phyloP scores from a whole-genome alignment of 64 coral and sea anemone species.

The Trachythela sp. region DNA sequence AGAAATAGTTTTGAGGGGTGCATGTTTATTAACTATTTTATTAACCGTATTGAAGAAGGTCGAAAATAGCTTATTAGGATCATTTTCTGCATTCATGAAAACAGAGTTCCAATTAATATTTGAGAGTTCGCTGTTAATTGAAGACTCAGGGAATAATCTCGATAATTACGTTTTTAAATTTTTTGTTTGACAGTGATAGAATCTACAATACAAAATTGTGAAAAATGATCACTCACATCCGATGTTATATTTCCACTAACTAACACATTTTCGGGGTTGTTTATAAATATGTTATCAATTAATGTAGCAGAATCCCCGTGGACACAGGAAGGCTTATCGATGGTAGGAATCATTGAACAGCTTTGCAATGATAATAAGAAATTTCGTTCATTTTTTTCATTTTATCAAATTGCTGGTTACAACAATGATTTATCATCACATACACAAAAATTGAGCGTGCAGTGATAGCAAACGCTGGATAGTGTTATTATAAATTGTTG shows the following conservation, averaged over 20 bases:
- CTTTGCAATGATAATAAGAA: no score
- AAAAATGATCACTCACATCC: constrained; percentile 12
- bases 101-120: not conserved
- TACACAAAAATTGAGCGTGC: no score
- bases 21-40: constrained; percentile 6
- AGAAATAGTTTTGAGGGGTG: not conserved
- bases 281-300: constrained; percentile 39
- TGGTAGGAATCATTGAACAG: constrained; percentile 24
- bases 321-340: constrained; percentile 30
- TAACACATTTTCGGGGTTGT: not conserved
- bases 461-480: no score
- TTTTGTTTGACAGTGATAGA: not conserved
- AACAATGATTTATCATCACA: no score
- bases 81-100: not conserved
- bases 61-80: not conserved
- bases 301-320: constrained; percentile 14
- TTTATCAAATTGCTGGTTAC: no score
- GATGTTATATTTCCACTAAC: constrained; percentile 6
- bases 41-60: constrained; percentile 1
- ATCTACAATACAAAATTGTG: constrained; percentile 19
- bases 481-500: no score
- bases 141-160: not conserved
- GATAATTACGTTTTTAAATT: not conserved
- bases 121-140: not conserved
- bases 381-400: no score